A percentile compares a stretch with the other conserved stretches of the same genome.
phyloP scores from a whole-genome alignment of 2,113 vertebrate genomes.

The Cariama cristata region DNA sequence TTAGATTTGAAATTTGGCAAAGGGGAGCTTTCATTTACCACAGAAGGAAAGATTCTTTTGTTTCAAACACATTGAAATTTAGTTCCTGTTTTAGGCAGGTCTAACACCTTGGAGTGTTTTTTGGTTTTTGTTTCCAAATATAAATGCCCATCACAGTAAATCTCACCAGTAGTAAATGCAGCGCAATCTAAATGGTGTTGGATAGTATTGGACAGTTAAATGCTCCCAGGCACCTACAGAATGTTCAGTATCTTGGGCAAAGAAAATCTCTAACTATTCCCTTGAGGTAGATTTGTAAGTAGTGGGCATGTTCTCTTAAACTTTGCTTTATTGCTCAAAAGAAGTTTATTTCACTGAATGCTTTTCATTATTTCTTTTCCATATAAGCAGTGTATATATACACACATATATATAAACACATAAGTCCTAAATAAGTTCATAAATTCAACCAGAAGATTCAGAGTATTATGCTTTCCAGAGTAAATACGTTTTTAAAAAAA shows the following conservation, averaged over 20 bases:
- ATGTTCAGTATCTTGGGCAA: not conserved
- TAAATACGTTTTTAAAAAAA: not conserved
- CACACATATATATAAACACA: not conserved
- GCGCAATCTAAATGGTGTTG: not conserved
- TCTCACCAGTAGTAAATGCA: not conserved
- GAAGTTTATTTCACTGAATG: not conserved
- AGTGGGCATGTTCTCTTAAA: not conserved
- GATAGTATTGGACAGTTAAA: not conserved
- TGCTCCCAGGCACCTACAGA: not conserved
- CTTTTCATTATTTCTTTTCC: not conserved
- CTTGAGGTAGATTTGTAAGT: not conserved
- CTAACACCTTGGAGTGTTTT: not conserved
- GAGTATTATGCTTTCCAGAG: not conserved
- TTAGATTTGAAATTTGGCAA: not conserved
- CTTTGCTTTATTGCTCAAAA: not conserved
- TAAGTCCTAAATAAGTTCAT: not conserved
- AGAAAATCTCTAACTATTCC: not conserved
- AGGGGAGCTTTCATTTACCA: not conserved
- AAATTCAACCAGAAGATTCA: constrained; percentile 11
- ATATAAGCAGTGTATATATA: not conserved
- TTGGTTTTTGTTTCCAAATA: not conserved
- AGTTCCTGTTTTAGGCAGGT: not conserved
- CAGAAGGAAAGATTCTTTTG: not conserved
- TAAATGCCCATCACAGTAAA: not conserved
- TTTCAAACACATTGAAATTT: not conserved